Evolutionary conservation across 2,797 vertebrate species (phyloP), one percentile per base, ranked within the genome.

Genomic region (Tragelaphus eurycerus): DNA sequence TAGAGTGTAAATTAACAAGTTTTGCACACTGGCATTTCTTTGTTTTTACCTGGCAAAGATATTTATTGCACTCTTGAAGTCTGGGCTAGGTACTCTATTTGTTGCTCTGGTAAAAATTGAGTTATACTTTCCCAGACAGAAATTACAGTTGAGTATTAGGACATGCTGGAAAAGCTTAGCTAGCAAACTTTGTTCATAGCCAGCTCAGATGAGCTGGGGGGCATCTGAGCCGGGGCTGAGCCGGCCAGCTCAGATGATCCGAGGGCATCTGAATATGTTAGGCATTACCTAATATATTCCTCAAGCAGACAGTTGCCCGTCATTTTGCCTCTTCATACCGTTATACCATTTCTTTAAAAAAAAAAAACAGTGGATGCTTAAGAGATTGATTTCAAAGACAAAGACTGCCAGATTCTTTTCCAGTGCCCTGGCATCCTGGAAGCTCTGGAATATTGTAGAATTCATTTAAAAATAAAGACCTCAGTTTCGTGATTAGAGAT

Each of bases 371-470:
- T 46, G 21, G 71, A 43, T 74, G 21, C 23, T 43, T 74, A 71
- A 95, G 31, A 76, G 31, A 5, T 96, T 92, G 85, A 54, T 90
- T 92, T 96, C 64, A 76, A 67, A 86, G 21, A 82, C 64, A 76
- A 67, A 86, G 21, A 82, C 21, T 76, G 2, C 59, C 54, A 74
- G 84, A 19, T 71, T 95, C 67, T 94, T 90, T 52, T 38, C 25
- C 48, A 90, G 0, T 86, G 19, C 48, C 21, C 19, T 89, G 60
- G 16, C 67, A 19, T 96, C 46, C 34, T 71, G 17, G 67, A 86
- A 50, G 34, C 31, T 76, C 29, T 96, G 21, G n/a, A 54, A 87
- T 94, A 55, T 79, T 90, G 46, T 0, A 82, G 71, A 89, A 59
- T 95, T 59, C 85, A 13, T 81, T 86, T 27, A 76, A 76, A 95